Percentiles rank a stretch among this genome's conserved stretches.
Conservation (phyloP, 2,113 vertebrate species). For the Leuciscus idus region DNA sequence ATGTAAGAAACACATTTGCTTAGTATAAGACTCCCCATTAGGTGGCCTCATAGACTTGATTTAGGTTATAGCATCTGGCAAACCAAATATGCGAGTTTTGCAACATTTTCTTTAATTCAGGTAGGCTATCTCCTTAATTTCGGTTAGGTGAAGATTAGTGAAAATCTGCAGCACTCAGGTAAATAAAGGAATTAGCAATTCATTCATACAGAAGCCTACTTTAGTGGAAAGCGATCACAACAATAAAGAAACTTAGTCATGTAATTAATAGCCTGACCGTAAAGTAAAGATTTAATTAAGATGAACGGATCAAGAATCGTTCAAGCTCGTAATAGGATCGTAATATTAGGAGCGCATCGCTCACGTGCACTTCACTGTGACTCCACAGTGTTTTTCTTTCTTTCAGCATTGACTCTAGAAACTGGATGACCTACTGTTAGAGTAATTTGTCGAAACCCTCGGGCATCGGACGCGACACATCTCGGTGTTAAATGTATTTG, state of each 20-base stretch:
- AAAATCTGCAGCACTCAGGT: background rate
- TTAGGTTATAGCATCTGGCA: background rate
- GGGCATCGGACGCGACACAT: slow-evolving; percentile 19
- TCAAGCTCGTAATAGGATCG: background rate
- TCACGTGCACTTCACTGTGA: background rate
- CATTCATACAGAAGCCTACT: background rate
- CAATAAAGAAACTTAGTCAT: background rate
- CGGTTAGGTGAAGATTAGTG: background rate
- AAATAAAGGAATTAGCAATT: background rate
- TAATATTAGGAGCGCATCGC: background rate
- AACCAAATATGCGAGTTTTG: background rate
- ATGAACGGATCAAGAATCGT: background rate
- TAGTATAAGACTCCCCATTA: background rate
- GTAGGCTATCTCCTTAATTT: background rate
- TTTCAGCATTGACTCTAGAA: background rate
- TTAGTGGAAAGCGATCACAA: background rate
- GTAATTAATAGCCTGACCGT: background rate
- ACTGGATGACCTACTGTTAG: background rate
- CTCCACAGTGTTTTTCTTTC: background rate
- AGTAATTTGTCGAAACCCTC: slow-evolving; percentile 15
- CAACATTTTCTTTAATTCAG: background rate
- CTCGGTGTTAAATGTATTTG: slow-evolving; percentile 30
- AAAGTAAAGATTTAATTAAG: background rate
- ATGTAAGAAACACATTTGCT: background rate
- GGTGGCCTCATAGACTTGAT: slow-evolving; percentile 24